Percentiles rank a stretch among this genome's conserved stretches.
phyloP scores from a whole-genome alignment of 2,113 vertebrate genomes.

The Puntigrus tetrazona region DNA sequence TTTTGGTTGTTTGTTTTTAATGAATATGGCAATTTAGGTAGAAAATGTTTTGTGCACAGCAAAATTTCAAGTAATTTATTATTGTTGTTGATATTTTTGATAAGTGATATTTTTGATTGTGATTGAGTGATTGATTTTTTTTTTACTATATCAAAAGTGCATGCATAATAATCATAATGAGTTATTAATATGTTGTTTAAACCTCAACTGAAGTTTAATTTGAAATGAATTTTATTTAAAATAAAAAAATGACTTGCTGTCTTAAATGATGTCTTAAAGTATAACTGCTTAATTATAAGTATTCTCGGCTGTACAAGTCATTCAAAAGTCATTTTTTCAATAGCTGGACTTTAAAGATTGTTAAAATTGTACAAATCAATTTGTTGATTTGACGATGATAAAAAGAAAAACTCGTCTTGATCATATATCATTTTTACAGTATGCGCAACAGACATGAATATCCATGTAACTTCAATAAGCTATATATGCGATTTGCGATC shows the following conservation, averaged over 20 bases:
- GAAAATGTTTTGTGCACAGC: background rate
- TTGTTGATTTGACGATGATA: too few species aligned
- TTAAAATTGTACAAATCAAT: too few species aligned
- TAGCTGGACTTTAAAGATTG: background rate
- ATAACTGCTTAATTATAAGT: background rate
- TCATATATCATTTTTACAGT: background rate
- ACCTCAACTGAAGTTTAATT: background rate
- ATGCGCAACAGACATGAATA: background rate
- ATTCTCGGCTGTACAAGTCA: background rate
- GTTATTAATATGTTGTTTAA: background rate
- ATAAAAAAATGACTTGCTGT: background rate
- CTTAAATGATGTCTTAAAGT: too few species aligned
- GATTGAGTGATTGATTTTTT: too few species aligned
- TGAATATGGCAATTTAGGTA: background rate
- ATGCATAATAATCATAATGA: background rate
- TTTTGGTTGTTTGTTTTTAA: too few species aligned
- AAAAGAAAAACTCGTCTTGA: background rate
- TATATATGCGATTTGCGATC: background rate
- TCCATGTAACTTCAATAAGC: background rate
- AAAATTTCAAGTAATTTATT: background rate
- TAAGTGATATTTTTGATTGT: background rate
- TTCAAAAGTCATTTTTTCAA: background rate
- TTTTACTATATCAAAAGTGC: background rate
- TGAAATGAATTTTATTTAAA: background rate
- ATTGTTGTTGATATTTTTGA: background rate